Conservation (phyloP, 2,888 invertebrate species). For the Phlogophora meticulosa region DNA sequence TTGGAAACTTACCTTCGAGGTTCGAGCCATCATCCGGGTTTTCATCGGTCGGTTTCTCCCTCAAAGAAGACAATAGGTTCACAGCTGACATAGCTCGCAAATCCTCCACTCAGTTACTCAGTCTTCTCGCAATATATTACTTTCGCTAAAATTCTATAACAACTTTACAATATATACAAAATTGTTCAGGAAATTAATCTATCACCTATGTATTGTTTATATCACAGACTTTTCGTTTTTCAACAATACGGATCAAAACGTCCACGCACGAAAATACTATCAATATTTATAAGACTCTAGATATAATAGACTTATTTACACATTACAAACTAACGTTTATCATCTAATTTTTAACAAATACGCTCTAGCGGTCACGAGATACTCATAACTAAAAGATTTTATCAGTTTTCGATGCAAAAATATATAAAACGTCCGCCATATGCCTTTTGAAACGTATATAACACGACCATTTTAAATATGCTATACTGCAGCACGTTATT, state of each 20-base stretch:
- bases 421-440: constrained; percentile 92
- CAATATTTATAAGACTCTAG: constrained; percentile 90
- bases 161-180: constrained; percentile 90
- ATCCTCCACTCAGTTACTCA: constrained; percentile 86
- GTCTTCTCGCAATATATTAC: constrained; percentile 90
- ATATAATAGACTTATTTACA: constrained; percentile 91
- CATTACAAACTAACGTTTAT: constrained; percentile 90
- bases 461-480: constrained; percentile 70
- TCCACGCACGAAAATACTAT: constrained; percentile 91
- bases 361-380: constrained; percentile 90
- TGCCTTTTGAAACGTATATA: constrained; percentile 90
- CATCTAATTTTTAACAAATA: constrained; percentile 90
- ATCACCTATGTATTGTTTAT: constrained; percentile 91
- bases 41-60: constrained; percentile 88
- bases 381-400: constrained; percentile 91
- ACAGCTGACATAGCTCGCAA: constrained; percentile 90
- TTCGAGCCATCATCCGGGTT: constrained; percentile 85
- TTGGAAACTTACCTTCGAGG: constrained; percentile 81
- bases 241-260: constrained; percentile 91
- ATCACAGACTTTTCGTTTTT: constrained; percentile 92
- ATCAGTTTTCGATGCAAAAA: constrained; percentile 91
- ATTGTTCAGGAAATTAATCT: constrained; percentile 89
- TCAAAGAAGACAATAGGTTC: constrained; percentile 88
- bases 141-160: constrained; percentile 89
- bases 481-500: constrained; percentile 38